Evolutionary conservation across 23 tunicate genomes (phyloP), one percentile per base, ranked within the genome.

Genomic region (Aplidium turbinatum): DNA sequence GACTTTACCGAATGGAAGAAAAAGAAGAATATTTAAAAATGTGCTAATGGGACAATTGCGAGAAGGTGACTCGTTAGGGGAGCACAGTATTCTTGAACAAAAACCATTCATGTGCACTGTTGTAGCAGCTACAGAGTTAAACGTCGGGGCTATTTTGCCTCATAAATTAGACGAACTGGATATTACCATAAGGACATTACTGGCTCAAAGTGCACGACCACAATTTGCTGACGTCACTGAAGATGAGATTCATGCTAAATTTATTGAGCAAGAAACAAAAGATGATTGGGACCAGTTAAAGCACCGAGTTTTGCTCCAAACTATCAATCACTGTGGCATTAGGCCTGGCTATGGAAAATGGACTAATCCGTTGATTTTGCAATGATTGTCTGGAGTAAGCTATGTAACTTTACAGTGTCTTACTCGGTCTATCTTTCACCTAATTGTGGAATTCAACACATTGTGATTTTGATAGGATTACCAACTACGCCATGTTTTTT

Each of bases 261-360:
- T 88, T 58, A 68, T 88, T 11, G 64, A 73, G 35, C 96, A 88
- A 69, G 87, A 88, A 58, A 88, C 81, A 83, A 88, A 76, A 51
- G 76, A 72, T 47, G 96, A 88, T 38, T 88, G 96, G 96, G 75
- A 75, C 36, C 53, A 70, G 38, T 33, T 88, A 57, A 81, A 82
- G 73, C 96, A 58, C 27, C 76, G 76, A 19, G 86, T 88, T 0
- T 58, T 88, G 61, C 82, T 88, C 40, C 83, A 80, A 50, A 88
- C 96, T 13, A 81, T 88, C 5, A 88, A 88, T 35, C 57, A 88
- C 79, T 88, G 96, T 63, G 96, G 96, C 9, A 88, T 88, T 6
- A 61, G 87, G 4, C 96, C 96, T 2, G 96, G 96, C 0, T 88
- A 81, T 69, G 96, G 96, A 29, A 88, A 88, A 36, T 88, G 96